A percentile compares a stretch with the other conserved stretches of the same genome.
Evolutionary conservation across 2,113 vertebrate genomes (phyloP).

Genomic region (Probosciger aterrimus): DNA sequence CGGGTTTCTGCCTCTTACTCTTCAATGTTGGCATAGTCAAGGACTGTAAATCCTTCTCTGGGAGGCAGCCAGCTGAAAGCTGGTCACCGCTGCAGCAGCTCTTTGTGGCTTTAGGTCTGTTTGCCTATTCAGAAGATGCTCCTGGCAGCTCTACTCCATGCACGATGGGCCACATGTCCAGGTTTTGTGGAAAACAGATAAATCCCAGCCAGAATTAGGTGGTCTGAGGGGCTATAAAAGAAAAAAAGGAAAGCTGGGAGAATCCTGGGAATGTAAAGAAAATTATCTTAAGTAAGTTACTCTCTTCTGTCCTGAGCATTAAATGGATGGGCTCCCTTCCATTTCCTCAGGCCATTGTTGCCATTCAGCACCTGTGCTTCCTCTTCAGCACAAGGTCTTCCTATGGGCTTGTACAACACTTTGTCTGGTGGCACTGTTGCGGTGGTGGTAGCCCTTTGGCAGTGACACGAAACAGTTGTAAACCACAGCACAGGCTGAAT

Average conservation of each 20-base stretch:
- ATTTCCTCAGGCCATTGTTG: background rate
- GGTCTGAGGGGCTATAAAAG: background rate
- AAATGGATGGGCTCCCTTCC: background rate
- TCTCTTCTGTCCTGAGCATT: accelerated
- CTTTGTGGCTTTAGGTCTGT: background rate
- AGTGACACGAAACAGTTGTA: background rate
- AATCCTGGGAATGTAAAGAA: background rate
- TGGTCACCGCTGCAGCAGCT: background rate
- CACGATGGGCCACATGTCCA: accelerated
- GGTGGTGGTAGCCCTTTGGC: background rate
- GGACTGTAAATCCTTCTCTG: background rate
- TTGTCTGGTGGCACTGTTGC: background rate
- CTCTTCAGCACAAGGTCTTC: background rate
- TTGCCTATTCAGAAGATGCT: background rate
- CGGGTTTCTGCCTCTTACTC: conserved; percentile 15
- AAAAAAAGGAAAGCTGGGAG: background rate
- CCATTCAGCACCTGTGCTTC: background rate
- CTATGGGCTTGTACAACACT: background rate
- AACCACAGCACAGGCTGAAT: background rate
- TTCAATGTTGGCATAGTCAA: background rate
- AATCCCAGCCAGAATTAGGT: background rate
- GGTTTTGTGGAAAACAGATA: background rate
- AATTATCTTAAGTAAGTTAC: background rate
- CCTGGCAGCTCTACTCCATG: background rate
- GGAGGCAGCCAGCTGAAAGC: conserved; percentile 5